Evolutionary conservation across 2,797 vertebrate genomes (phyloP), one percentile per base, ranked within the genome.

Genomic region (Miichthys miiuy): DNA sequence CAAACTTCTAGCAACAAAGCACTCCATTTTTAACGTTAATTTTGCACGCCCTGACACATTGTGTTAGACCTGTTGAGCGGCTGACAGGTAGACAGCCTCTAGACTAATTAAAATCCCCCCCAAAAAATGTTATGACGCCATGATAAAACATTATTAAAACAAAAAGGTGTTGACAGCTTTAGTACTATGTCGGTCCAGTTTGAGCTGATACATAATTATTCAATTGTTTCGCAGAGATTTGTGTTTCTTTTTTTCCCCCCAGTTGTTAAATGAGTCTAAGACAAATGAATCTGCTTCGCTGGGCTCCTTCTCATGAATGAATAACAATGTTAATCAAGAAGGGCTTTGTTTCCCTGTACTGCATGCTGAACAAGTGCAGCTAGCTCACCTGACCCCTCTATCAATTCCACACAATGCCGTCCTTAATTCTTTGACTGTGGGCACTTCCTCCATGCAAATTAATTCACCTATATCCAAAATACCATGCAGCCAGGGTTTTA

Each of bases 251-350:
- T 68, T 60, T 38, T 6, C 2, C 3, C 51, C 62, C 1, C 11
- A 18, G 81, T 89, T 87, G 91, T 86, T 89, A 87, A 88, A 90
- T 82, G 81, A 78, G 83, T 90, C 86, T 60, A 84, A 89, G 89
- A 90, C 88, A 90, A 92, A 90, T 77, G 83, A 81, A 72, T 82
- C 67, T 61, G 88, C 89, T 83, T 88, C 81, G 42, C 85, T 2
- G 79, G 74, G 83, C 79, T 81, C 63, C 79, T 64, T 73, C 87
- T 87, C 86, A 87, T 91, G 91, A 92, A 92, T 93, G 90, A 89
- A 90, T 84, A 92, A 90, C 88, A 90, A 75, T 77, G 84, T 87
- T 91, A 90, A 93, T 90, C 84, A 90, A 84, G 34, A 0, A 20
- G 42, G 66, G 51, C 75, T 86, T 86, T 88, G 85, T 90, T 85